These are phyloP conservation scores for Neomorphus geoffroyi DNA, from an alignment of 2,797 vertebrate genomes.

Conservation along the genomic window DNA sequence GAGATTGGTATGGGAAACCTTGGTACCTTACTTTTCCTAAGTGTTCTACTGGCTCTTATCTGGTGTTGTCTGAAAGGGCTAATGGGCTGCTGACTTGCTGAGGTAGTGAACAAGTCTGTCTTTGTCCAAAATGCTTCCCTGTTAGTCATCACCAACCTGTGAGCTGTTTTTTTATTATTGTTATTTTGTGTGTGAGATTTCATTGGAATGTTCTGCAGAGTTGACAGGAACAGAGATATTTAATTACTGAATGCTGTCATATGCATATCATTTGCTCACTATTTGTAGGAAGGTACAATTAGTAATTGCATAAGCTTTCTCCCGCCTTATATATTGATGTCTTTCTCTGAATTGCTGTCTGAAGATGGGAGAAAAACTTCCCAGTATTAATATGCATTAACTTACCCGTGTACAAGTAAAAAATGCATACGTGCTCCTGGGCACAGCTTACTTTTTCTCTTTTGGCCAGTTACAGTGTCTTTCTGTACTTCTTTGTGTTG, in stretches of 20 bases:
- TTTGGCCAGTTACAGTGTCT: not conserved
- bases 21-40: not conserved
- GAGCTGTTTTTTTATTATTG: not conserved
- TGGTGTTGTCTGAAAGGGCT: not conserved
- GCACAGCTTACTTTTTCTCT: not conserved
- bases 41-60: not conserved
- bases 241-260: not conserved
- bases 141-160: not conserved
- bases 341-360: not conserved
- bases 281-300: not conserved
- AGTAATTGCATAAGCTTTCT: not conserved
- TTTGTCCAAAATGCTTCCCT: not conserved
- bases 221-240: not conserved
- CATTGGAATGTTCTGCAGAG: not conserved
- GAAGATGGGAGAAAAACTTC: not conserved
- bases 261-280: not conserved
- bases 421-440: accelerated
- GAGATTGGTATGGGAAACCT: not conserved
- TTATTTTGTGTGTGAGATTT: not conserved
- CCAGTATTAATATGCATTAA: not conserved
- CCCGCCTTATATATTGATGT: not conserved
- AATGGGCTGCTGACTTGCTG: not conserved
- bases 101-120: not conserved
- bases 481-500: not conserved
- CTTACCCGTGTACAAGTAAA: not conserved